A percentile compares a stretch with the other conserved stretches of the same genome.
phyloP scores from a whole-genome alignment of 2,888 invertebrate species.

The Hirtodrosophila confusa region DNA sequence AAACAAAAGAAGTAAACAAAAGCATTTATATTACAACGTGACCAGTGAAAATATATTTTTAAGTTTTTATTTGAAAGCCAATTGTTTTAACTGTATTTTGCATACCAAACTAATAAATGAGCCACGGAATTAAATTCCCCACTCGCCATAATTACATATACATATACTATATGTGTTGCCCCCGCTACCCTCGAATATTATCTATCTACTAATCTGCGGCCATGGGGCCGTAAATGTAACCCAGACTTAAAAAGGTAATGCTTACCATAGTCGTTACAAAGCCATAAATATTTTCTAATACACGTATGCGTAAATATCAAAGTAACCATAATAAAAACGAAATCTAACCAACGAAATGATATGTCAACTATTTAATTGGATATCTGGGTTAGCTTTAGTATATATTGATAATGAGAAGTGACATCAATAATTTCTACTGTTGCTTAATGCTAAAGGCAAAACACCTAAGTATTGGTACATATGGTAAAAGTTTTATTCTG shows the following conservation, averaged over 20 bases:
- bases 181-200: slow-evolving; percentile 38
- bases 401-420: neutral
- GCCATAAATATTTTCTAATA: slow-evolving; percentile 66
- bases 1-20: slow-evolving; percentile 12
- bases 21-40: slow-evolving; percentile 62
- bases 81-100: slow-evolving; percentile 70
- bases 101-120: slow-evolving; percentile 78
- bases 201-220: slow-evolving; percentile 45
- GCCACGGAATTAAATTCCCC: slow-evolving; percentile 67
- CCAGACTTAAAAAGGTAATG: slow-evolving; percentile 47
- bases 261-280: slow-evolving; percentile 62
- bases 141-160: slow-evolving; percentile 56
- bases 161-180: slow-evolving; percentile 34
- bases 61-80: slow-evolving; percentile 57
- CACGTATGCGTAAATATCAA: slow-evolving; percentile 30
- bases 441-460: neutral
- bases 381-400: slow-evolving; percentile 9
- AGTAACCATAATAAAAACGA: slow-evolving; percentile 65
- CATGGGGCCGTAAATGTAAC: slow-evolving; percentile 37
- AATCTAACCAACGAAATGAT: slow-evolving; percentile 70
- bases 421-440: slow-evolving; percentile 3
- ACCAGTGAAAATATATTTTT: slow-evolving; percentile 56
- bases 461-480: slow-evolving; percentile 28
- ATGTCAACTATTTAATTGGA: slow-evolving; percentile 34
- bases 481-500: slow-evolving; percentile 65